These are phyloP conservation scores for Villa cingulata DNA, from an alignment of 2,888 invertebrate genomes.

Conservation along the genomic window DNA sequence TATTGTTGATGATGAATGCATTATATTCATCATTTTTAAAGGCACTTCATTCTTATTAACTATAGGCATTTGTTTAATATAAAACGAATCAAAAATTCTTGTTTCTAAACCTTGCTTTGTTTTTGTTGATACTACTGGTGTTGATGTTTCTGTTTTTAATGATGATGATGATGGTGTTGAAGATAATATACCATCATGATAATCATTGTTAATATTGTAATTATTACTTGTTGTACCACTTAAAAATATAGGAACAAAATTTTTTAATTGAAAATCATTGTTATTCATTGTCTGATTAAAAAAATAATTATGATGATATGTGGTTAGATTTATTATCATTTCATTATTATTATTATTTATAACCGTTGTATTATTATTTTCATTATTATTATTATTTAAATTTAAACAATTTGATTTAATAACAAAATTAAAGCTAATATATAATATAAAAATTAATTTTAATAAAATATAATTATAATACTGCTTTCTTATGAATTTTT, in stretches of 20 bases:
- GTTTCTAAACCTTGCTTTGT: not conserved
- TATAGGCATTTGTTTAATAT: not conserved
- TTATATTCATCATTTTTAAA: not conserved
- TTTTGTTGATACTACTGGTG: not conserved
- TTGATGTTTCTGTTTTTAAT: not conserved
- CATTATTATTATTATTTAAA: too few relatives aligned
- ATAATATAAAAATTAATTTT: too few relatives aligned
- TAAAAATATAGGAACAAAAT: constrained; percentile 5
- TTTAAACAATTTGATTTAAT: too few relatives aligned
- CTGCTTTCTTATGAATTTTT: too few relatives aligned
- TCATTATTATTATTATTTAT: not conserved
- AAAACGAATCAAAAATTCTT: not conserved
- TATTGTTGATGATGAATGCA: not conserved
- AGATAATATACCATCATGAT: not conserved
- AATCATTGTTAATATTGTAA: not conserved
- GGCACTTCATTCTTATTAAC: not conserved
- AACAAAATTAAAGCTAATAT: too few relatives aligned
- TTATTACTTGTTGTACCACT: not conserved
- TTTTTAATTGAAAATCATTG: too few relatives aligned
- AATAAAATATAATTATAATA: too few relatives aligned
- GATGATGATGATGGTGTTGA: not conserved
- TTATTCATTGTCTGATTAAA: too few relatives aligned
- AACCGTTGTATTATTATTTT: too few relatives aligned
- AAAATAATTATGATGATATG: too few relatives aligned
- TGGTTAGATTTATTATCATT: not conserved